A percentile compares a stretch with the other conserved stretches of the same genome.
Conservation (phyloP, 2,797 vertebrate genomes). For the Myotis findleyi region DNA sequence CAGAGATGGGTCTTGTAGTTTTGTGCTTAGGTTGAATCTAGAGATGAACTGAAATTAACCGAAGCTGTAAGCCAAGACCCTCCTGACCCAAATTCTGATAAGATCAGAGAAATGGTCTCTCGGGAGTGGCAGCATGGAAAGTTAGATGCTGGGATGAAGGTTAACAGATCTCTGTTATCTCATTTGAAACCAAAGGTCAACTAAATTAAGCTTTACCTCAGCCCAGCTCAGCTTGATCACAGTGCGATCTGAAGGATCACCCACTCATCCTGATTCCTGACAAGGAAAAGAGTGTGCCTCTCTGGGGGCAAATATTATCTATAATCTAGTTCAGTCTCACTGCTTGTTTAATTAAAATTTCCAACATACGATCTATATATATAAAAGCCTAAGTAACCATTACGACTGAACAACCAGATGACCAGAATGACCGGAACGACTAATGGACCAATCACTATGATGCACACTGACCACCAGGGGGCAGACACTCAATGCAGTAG, state of each 20-base stretch:
- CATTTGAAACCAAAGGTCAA: background rate
- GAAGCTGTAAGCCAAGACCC: background rate
- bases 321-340: background rate
- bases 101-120: background rate
- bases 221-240: background rate
- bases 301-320: background rate
- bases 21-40: background rate
- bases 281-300: background rate
- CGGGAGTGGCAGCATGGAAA: background rate
- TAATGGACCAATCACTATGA: too few relatives aligned
- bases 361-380: background rate
- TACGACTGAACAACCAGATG: too few relatives aligned
- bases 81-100: background rate
- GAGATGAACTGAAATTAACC: background rate
- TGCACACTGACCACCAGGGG: too few relatives aligned
- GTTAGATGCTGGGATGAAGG: background rate
- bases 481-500: too few relatives aligned
- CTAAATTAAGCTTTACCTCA: background rate
- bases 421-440: too few relatives aligned
- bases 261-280: background rate
- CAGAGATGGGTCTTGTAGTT: background rate
- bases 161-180: background rate
- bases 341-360: constrained; percentile 29
- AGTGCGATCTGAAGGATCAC: background rate
- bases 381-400: too few relatives aligned